These are phyloP conservation scores for Pogonognathellus flavescens DNA, from an alignment of 1,140 invertebrate genomes.

Conservation along the genomic window DNA sequence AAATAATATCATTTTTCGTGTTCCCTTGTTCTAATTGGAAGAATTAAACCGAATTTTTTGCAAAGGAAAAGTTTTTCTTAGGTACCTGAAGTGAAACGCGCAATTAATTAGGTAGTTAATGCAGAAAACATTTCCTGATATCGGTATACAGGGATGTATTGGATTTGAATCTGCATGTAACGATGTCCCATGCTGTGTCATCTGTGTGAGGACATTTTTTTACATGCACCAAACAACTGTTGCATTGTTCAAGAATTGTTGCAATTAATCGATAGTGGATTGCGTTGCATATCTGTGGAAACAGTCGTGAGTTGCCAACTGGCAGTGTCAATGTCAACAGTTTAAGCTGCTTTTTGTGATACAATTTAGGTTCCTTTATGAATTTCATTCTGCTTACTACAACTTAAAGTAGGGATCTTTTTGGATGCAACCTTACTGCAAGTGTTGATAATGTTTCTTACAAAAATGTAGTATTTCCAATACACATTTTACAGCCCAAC, in stretches of 20 bases:
- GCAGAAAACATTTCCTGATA: not conserved
- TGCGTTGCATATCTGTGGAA: not conserved
- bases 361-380: no score
- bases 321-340: constrained; percentile 44
- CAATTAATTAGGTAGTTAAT: not conserved
- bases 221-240: not conserved
- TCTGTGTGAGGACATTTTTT: not conserved
- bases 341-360: not conserved
- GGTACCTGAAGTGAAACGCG: not conserved
- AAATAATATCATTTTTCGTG: not conserved
- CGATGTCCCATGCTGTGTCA: not conserved
- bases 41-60: not conserved
- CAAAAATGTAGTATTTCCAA: no score
- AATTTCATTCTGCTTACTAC: not conserved
- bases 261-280: constrained; percentile 17
- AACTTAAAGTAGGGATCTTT: not conserved
- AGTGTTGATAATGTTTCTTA: not conserved
- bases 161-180: not conserved
- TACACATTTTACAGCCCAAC: no score
- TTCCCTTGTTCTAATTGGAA: not conserved
- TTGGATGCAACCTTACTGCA: not conserved
- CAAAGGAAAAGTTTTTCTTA: not conserved
- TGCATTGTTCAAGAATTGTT: constrained; percentile 9
- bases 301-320: constrained; percentile 38
- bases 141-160: not conserved